Conservation (phyloP, 2,797 vertebrate genomes). For the Hapalemur alaotrensis region DNA sequence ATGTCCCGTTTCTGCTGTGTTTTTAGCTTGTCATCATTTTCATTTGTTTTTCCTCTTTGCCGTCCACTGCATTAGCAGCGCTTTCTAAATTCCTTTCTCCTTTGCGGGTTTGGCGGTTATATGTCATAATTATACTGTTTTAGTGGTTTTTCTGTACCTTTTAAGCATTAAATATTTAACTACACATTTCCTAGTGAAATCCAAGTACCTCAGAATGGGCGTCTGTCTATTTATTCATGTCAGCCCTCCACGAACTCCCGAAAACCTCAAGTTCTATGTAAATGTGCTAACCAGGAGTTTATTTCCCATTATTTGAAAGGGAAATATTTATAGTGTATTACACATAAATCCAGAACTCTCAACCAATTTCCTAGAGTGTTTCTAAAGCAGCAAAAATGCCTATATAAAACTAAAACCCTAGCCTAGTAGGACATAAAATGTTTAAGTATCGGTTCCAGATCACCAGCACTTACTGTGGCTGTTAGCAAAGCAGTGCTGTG, state of each 20-base stretch:
- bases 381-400: background rate
- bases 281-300: background rate
- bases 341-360: background rate
- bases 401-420: background rate
- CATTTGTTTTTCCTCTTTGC: background rate
- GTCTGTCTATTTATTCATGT: too few relatives aligned
- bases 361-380: background rate
- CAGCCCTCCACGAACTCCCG: background rate
- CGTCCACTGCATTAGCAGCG: background rate
- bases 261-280: background rate
- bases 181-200: background rate
- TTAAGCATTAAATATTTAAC: background rate
- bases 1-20: fast-evolving
- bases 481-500: background rate
- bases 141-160: background rate
- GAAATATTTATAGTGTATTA: background rate
- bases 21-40: fast-evolving
- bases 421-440: too few relatives aligned
- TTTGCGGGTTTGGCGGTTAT: background rate
- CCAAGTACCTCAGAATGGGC: fast-evolving
- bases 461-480: fast-evolving
- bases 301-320: background rate
- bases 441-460: background rate
- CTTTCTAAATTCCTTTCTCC: background rate
- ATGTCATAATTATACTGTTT: background rate